Percentiles rank a stretch among this genome's conserved stretches.
Conservation (phyloP, 1,140 invertebrate species). For the Nixonia krombeini region DNA sequence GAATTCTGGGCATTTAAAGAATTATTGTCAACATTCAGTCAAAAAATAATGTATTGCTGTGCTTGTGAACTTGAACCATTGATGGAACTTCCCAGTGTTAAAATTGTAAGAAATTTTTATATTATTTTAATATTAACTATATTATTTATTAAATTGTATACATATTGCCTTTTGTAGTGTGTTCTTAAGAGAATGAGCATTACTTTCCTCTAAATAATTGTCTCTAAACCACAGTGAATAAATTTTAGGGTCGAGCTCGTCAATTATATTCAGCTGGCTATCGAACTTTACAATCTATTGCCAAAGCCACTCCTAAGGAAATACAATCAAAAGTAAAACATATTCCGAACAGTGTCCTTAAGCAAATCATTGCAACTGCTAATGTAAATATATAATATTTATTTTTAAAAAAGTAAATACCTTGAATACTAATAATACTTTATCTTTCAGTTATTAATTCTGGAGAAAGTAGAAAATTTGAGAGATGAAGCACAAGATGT, state of each 20-base stretch:
- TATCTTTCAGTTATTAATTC: constrained; percentile 79
- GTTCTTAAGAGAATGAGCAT: not conserved
- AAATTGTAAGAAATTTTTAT: constrained; percentile 75
- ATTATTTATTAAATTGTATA: too few relatives aligned
- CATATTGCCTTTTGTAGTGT: not conserved
- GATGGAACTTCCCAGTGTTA: constrained; percentile 88
- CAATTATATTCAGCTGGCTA: constrained; percentile 88
- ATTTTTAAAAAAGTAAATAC: not conserved
- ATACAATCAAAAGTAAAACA: constrained; percentile 79
- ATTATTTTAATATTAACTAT: constrained; percentile 20
- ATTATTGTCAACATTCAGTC: constrained; percentile 79
- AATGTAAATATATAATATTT: constrained; percentile 75
- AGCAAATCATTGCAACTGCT: constrained; percentile 86
- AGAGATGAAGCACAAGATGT: constrained; percentile 84
- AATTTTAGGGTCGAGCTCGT: constrained; percentile 82
- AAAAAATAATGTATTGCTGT: constrained; percentile 81
- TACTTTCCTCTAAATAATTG: constrained; percentile 26
- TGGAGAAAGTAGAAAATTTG: constrained; percentile 85
- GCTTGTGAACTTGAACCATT: constrained; percentile 82
- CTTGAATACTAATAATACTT: constrained; percentile 9
- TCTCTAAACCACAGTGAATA: too few relatives aligned
- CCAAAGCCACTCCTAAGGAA: constrained; percentile 77
- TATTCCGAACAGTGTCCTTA: constrained; percentile 78
- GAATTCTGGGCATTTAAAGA: constrained; percentile 88
- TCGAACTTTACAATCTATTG: constrained; percentile 82